These are phyloP conservation scores for Bradypus variegatus DNA, from an alignment of 2,797 vertebrate species.

Conservation along the genomic window DNA sequence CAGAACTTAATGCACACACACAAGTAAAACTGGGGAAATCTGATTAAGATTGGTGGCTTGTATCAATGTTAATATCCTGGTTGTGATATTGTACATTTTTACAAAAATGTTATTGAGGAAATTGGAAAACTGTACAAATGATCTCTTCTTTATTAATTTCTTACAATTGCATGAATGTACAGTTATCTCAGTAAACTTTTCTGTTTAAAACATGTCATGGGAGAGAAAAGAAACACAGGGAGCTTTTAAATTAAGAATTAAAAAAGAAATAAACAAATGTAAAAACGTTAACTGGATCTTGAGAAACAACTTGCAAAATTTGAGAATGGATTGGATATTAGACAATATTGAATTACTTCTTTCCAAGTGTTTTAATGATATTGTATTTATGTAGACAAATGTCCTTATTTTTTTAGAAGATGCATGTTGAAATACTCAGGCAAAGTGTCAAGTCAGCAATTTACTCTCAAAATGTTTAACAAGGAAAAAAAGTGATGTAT, in stretches of 20 bases:
- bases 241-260: conserved; percentile 2
- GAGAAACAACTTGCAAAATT: not conserved
- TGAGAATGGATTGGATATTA: not conserved
- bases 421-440: not conserved
- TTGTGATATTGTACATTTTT: not conserved
- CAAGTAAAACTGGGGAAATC: too few species aligned
- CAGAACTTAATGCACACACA: too few species aligned
- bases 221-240: not conserved
- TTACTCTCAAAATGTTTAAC: not conserved
- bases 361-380: not conserved
- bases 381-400: not conserved
- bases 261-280: conserved; percentile 21
- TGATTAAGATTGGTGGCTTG: too few species aligned
- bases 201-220: not conserved
- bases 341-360: not conserved
- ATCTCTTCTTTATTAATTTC: not conserved
- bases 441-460: not conserved
- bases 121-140: not conserved
- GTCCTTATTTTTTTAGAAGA: not conserved
- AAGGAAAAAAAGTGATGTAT: not conserved
- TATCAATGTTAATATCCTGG: not conserved
- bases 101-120: not conserved
- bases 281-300: not conserved
- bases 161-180: not conserved
- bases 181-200: not conserved